Evolutionary conservation across 2,797 vertebrate genomes (phyloP), one percentile per base, ranked within the genome.

Genomic region (Lycodopsis pacificus): DNA sequence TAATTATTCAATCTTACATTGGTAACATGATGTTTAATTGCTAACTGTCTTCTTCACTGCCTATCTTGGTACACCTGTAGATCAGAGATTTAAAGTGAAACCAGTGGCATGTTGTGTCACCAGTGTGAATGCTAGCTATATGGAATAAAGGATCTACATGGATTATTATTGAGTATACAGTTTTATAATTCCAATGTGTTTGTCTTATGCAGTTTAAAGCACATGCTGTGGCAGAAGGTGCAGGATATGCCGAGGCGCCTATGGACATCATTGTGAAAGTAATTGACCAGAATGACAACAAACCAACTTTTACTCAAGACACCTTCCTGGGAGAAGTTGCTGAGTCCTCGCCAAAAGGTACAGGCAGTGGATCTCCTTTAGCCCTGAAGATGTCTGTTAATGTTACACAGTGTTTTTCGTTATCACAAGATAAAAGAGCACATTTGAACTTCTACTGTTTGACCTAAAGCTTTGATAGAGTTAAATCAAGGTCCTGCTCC

Each of bases 201-300:
- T 88, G 15, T 66, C 66, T 0, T 83, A 4, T 8, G 0, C 90
- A 99, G 97, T 92, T 99, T 36, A 27, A 86, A 3, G 96, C 94
- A 4, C 93, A 95, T 0, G 97, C 97, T 0, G 84, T 92, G 27
- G 92, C 85, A 0, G 86, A 87, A 0, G 94, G 92, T 0, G 77
- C 92, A 0, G 79, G 75, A 7, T 68, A 70, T 0, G 81, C 93
- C 64, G 97, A 98, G 79, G 83, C 88, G 0, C 95, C 97, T 0
- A 97, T 97, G 95, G 96, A 97, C 0, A 94, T 98, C 58, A 82
- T 89, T 0, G 76, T 99, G 32, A 84, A 88, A 0, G 96, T 99
- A 14, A 92, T 93, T 0, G 97, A 99, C 81, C 91, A 94, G 89
- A 99, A 99, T 0, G 98, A 99, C 94, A 97, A 98, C 90, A 94